Base-by-base conservation (phyloP, 1,140 invertebrate species). In the Caenorhabditis brenneri region DNA sequence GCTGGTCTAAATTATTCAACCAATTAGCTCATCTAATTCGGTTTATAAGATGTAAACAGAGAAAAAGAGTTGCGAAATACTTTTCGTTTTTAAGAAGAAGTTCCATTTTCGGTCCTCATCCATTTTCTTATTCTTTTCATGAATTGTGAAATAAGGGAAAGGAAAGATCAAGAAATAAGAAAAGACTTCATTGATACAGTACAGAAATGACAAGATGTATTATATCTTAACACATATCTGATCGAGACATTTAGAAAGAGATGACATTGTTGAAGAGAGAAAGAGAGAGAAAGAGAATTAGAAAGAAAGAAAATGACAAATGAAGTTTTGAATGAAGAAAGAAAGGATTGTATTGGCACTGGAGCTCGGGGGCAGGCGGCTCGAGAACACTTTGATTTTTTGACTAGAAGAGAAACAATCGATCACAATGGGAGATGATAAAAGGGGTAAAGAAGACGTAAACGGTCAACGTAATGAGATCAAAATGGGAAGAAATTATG, bases 1-100 rank as follows among this genome's bases (percentile, higher is more conserved):
- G 36, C n/a, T 36, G n/a, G 65, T 74, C 65, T 74, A 74, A 74
- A 74, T 74, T 74, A 74, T 74, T 74, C 65, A 74, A 74, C 65
- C 65, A 74, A 74, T 74, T 74, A 74, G 65, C 65, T 74, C 65
- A 74, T 42, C 65, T 74, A 74, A 74, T 74, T 74, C 65, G 65
- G 33, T 74, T 74, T 74, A 74, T 74, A 74, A 74, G 65, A 74
- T 74, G 65, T 74, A 74, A 74, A 74, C 65, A 74, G 58, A 46
- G n/a, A n/a, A n/a, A 74, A 74, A 42, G 65, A n/a, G 65, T 74
- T 74, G 65, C 65, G 65, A 74, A 74, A 74, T 74, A 74, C 65
- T 74, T 74, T 42, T 36, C 22, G 65, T 33, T 29, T 39, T 55
- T 74, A n/a, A n/a, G 19, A n/a, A 51, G 58, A 39, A 74, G 65